Conservation (phyloP, 2,888 invertebrate species). For the Eupeodes luniger region DNA sequence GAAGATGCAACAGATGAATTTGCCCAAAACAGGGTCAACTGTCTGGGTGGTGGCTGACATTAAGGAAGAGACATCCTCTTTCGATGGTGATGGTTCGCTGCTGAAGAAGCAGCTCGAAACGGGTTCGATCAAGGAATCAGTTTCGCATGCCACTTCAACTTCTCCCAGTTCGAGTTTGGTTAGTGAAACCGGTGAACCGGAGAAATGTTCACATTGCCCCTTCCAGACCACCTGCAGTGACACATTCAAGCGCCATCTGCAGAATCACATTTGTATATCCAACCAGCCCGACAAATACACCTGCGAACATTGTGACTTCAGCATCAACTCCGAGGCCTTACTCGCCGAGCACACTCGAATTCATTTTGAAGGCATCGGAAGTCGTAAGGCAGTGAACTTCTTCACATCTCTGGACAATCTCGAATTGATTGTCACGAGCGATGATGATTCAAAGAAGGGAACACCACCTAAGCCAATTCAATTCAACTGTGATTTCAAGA, state of each 20-base stretch:
- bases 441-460: constrained; percentile 53
- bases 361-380: constrained; percentile 87
- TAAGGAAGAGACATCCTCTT: constrained; percentile 78
- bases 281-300: constrained; percentile 86
- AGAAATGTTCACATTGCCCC: constrained; percentile 90
- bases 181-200: constrained; percentile 75
- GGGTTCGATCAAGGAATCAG: constrained; percentile 69
- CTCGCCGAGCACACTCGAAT: constrained; percentile 91
- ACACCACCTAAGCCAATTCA: constrained; percentile 58
- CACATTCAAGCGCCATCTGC: constrained; percentile 90
- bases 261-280: constrained; percentile 88
- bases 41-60: constrained; percentile 83
- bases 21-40: constrained; percentile 79
- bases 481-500: constrained; percentile 65
- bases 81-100: constrained; percentile 80
- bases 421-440: constrained; percentile 81
- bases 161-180: constrained; percentile 51
- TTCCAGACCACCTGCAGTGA: constrained; percentile 90
- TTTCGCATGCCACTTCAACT: constrained; percentile 53
- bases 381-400: constrained; percentile 82
- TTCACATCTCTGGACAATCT: constrained; percentile 83
- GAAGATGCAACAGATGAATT: constrained; percentile 84
- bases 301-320: constrained; percentile 93
- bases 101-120: constrained; percentile 82
- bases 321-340: constrained; percentile 89